Base-by-base conservation (phyloP, 2,888 invertebrate genomes). In the Platycnemis pennipes region DNA sequence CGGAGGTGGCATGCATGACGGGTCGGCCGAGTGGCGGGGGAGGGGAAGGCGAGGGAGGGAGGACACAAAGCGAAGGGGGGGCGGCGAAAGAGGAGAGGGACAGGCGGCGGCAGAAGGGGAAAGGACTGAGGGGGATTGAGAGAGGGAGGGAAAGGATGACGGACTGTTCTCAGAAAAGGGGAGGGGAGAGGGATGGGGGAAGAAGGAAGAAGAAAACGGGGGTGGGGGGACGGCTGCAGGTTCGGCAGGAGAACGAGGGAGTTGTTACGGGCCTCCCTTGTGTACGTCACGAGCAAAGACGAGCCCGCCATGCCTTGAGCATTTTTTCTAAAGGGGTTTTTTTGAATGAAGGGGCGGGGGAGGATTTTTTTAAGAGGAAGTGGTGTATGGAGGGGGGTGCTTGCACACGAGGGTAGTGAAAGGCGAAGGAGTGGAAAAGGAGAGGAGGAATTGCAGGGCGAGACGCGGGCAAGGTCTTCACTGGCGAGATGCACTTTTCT, bases 21-120 rank as follows among this genome's bases (percentile, higher is more conserved):
- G 77, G 42, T 63, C 49, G 88, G 69, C 85, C 94, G 86, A 49
- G 37, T 94, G 31, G 42, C 31, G 89, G 88, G 95, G 44, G 94
- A 45, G 94, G 94, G n/a, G 42, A 13, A 22, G 13, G 94, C 69
- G 87, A 91, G 77, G 94, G 46, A 94, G 95, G 94, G 95, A 87
- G 94, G 95, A 95, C 95, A 94, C 95, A 95, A 94, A 95, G 95
- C 95, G 95, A 95, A 95, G 95, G 94, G 94, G 95, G 94, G 95
- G 26, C 94, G 95, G 95, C 94, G 94, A 94, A 89, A 87, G 94
- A 94, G 89, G 94, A 69, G 91, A 94, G 94, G 94, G 94, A 94
- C 87, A 94, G 94, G 94, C 63, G 49, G 94, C n/a, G n/a, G n/a
- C n/a, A n/a, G n/a, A n/a, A n/a, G 87, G 87, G 13, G 77, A 26